These are phyloP conservation scores for Aproaerema taeniolella DNA, from an alignment of 2,888 invertebrate species.

Conservation along the genomic window DNA sequence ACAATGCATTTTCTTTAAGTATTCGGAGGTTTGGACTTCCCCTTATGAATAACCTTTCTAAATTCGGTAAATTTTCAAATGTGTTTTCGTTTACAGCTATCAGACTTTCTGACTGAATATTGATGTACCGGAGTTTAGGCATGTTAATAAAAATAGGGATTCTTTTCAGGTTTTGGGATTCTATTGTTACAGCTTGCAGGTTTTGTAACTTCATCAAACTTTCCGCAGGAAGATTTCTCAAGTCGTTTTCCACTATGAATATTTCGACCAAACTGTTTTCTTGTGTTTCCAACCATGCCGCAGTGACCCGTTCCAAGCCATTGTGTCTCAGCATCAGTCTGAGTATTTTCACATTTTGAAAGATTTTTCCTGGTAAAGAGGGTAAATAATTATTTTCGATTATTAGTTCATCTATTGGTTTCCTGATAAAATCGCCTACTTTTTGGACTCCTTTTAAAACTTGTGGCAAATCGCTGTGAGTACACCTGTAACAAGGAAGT, in stretches of 20 bases:
- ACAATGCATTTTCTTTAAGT: slow-evolving; percentile 85
- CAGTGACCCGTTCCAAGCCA: slow-evolving; percentile 87
- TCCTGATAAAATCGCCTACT: slow-evolving; percentile 80
- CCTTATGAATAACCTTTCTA: slow-evolving; percentile 86
- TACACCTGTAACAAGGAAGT: slow-evolving; percentile 83
- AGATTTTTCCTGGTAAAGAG: slow-evolving; percentile 89
- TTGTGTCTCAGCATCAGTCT: slow-evolving; percentile 91
- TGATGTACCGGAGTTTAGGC: slow-evolving; percentile 84
- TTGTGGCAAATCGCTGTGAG: slow-evolving; percentile 90
- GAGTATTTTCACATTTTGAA: slow-evolving; percentile 84
- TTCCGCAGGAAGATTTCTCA: slow-evolving; percentile 87
- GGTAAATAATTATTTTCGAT: slow-evolving; percentile 92
- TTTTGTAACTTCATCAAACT: slow-evolving; percentile 84
- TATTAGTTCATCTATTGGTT: slow-evolving; percentile 90
- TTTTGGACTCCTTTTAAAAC: slow-evolving; percentile 85
- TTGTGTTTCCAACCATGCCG: slow-evolving; percentile 87
- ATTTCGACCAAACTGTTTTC: slow-evolving; percentile 88
- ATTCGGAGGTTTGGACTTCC: slow-evolving; percentile 81
- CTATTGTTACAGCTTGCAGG: slow-evolving; percentile 89
- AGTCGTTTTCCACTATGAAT: slow-evolving; percentile 89
- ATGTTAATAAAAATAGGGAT: slow-evolving; percentile 85
- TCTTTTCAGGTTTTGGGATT: slow-evolving; percentile 85
- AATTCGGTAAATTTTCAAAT: slow-evolving; percentile 82
- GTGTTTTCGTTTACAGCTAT: slow-evolving; percentile 81
- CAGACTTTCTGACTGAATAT: slow-evolving; percentile 82